Percentiles rank a stretch among this genome's conserved stretches.
phyloP scores from a whole-genome alignment of 2,113 vertebrate genomes.

The Eubucco bourcierii region DNA sequence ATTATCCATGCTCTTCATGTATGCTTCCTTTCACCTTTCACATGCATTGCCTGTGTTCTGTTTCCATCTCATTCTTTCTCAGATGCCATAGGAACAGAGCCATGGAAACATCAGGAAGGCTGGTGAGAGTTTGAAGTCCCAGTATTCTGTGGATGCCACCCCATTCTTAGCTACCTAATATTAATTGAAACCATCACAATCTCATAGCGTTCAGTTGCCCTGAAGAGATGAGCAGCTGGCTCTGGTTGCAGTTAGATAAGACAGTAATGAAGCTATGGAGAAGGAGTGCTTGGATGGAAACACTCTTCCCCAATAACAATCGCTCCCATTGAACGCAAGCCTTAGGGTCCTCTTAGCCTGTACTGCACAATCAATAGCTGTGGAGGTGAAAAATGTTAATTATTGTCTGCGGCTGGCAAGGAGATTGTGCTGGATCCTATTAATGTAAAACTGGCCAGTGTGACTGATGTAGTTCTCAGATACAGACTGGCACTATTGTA shows the following conservation, averaged over 20 bases:
- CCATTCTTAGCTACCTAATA: not conserved
- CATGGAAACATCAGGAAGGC: not conserved
- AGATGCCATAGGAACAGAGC: not conserved
- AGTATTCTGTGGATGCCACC: not conserved
- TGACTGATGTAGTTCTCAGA: not conserved
- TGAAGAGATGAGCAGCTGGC: not conserved
- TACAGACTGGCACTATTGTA: not conserved
- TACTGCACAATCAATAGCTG: not conserved
- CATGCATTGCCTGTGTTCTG: not conserved
- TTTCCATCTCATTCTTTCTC: not conserved
- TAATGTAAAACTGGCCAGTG: not conserved
- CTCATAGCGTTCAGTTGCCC: not conserved
- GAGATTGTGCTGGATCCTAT: not conserved
- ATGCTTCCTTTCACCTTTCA: not conserved
- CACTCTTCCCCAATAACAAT: not conserved
- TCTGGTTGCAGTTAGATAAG: not conserved
- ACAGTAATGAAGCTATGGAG: not conserved
- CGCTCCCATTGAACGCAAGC: not conserved
- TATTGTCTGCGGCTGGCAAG: not conserved
- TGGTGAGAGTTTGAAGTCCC: not conserved
- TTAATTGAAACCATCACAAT: not conserved
- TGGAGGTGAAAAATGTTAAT: conserved; percentile 1
- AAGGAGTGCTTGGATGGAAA: not conserved
- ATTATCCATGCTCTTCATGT: not conserved
- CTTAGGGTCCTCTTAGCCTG: not conserved